A percentile compares a stretch with the other conserved stretches of the same genome.
Evolutionary conservation across 2,888 invertebrate genomes (phyloP).

Genomic region (Aleiodes testaceus): DNA sequence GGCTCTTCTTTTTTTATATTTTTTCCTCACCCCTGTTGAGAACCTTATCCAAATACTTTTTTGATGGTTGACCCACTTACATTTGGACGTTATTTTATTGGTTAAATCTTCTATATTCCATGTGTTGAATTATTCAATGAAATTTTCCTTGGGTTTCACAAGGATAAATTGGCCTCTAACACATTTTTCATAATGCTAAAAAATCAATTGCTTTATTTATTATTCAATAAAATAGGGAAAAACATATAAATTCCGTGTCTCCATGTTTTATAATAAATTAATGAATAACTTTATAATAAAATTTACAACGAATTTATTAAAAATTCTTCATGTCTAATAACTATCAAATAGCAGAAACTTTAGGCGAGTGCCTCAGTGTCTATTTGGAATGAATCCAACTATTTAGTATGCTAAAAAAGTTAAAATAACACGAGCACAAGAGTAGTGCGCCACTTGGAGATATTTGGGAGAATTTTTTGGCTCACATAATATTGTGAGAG

Average conservation of each 20-base stretch:
- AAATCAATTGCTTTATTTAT: too few relatives aligned
- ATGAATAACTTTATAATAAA: neutral
- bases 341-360: slow-evolving; percentile 44
- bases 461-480: slow-evolving; percentile 35
- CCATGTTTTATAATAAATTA: neutral
- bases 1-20: too few relatives aligned
- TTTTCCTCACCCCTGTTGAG: too few relatives aligned
- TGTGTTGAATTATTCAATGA: slow-evolving; percentile 17
- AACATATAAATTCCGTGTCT: neutral
- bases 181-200: too few relatives aligned
- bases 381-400: slow-evolving; percentile 50
- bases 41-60: slow-evolving; percentile 2
- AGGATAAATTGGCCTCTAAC: neutral
- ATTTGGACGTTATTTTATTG: neutral
- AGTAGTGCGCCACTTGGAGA: slow-evolving; percentile 27
- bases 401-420: slow-evolving; percentile 51
- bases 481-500: slow-evolving; percentile 7
- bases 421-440: slow-evolving; percentile 53
- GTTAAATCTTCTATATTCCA: slow-evolving; percentile 17
- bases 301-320: neutral
- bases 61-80: slow-evolving; percentile 31
- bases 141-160: neutral
- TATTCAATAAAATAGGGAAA: neutral
- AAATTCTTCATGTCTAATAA: slow-evolving; percentile 33
- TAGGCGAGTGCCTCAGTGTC: slow-evolving; percentile 46